Conservation (phyloP, 2,113 vertebrate species). For the Perca fluviatilis region DNA sequence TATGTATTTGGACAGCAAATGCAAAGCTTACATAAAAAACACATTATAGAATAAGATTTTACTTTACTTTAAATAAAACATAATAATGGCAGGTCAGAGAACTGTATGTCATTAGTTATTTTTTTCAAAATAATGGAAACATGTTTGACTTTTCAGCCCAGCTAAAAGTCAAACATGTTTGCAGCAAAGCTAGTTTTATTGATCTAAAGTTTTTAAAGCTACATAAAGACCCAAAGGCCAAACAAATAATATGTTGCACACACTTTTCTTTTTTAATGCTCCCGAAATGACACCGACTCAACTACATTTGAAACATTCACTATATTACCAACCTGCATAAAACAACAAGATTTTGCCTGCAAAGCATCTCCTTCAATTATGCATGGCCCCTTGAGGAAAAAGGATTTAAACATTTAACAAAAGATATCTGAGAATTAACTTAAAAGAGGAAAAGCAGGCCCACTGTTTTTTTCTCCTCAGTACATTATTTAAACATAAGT, state of each 20-base stretch:
- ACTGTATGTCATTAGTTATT: no score
- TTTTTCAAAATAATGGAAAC: neutral
- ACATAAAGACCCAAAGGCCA: neutral
- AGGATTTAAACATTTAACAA: constrained; percentile 60
- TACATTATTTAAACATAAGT: constrained; percentile 39
- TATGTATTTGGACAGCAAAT: no score
- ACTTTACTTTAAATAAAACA: neutral
- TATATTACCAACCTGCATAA: constrained; percentile 4
- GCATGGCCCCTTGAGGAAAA: neutral
- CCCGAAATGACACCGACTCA: neutral
- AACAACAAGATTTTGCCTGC: constrained; percentile 32
- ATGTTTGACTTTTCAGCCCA: neutral
- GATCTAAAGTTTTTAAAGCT: neutral
- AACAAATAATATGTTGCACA: neutral
- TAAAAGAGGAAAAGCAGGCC: constrained; percentile 19
- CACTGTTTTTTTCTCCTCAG: constrained; percentile 9
- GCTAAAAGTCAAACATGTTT: neutral
- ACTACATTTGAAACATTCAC: constrained; percentile 32
- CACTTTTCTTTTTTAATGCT: neutral
- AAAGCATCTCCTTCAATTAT: constrained; percentile 30
- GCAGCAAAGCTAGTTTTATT: neutral
- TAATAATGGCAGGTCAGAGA: neutral
- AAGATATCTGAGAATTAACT: constrained; percentile 31
- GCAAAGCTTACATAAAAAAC: neutral
- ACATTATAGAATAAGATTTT: neutral